Conservation (phyloP, 2,113 vertebrate species). For the Amblyopsis rosae region DNA sequence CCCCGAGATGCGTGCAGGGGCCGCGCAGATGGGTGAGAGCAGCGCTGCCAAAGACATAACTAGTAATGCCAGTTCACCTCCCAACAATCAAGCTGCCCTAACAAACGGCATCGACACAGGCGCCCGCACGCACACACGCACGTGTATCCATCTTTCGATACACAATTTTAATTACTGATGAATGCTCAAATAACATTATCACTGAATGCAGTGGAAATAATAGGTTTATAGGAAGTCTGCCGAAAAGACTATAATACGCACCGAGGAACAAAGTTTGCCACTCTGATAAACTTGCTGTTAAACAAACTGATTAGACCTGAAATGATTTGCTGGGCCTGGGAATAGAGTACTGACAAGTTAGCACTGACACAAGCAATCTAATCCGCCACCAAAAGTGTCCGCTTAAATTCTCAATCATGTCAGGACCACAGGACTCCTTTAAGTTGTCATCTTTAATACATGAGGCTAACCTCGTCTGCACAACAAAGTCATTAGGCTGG, state of each 20-base stretch:
- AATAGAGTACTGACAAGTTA: conserved; percentile 59
- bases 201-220: neutral
- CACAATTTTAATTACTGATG: neutral
- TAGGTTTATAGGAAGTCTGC: neutral
- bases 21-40: conserved; percentile 94
- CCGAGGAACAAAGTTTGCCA: conserved; percentile 30
- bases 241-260: conserved; percentile 18
- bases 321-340: conserved; percentile 47
- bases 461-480: conserved; percentile 57
- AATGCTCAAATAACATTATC: neutral
- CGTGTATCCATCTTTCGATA: neutral
- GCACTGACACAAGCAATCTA: conserved; percentile 65
- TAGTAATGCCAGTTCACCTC: conserved; percentile 96
- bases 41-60: conserved; percentile 93
- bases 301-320: conserved; percentile 56
- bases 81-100: conserved; percentile 91
- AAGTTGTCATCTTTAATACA: conserved; percentile 74
- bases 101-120: conserved; percentile 90
- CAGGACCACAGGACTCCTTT: conserved; percentile 64
- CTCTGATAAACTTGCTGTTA: conserved; percentile 39
- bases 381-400: conserved; percentile 53
- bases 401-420: conserved; percentile 65
- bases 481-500: conserved; percentile 70
- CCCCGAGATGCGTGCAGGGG: conserved; percentile 94
- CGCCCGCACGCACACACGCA: conserved; percentile 72